Evolutionary conservation across 30 jellyfish, hydroid and myxozoan species (phyloP), one percentile per base, ranked within the genome.

Genomic region (Chrysaora quinquecirrha): DNA sequence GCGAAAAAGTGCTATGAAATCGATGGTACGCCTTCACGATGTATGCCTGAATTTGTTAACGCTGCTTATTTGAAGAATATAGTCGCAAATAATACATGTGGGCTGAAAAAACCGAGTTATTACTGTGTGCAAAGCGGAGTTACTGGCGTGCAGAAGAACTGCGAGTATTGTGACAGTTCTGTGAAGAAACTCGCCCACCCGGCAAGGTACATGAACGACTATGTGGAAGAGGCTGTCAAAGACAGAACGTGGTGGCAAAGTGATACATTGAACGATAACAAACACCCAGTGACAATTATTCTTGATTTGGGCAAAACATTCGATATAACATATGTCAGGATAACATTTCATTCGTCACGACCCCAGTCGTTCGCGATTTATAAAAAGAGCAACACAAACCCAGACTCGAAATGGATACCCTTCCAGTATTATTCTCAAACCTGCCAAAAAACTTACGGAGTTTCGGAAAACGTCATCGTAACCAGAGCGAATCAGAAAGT

Each of bases 11-110:
- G 97, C 58, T 89, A 87, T 24, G 84, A 77, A 73, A 95, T 75
- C 58, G 97, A 88, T 79, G 97, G 97, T 0, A 32, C 80, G 64
- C 90, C 94, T 0, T 90, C 95, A 49, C 89, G 99, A 9, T 95
- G 99, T 35, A 95, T 95, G 97, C 99, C 99, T 14, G 99, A 83
- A 71, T 95, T 95, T 64, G 97, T 77, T 43, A 95, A 95, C 73
- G 95, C 96, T 1, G 99, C 99, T 31, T 95, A 63, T 72, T 49
- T 66, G 83, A 88, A 85, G 61, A 85, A 78, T 48, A 85, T 95
- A 21, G 19, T 66, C 3, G 96, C 99, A 1, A 95, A 84, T 80
- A 95, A 88, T 64, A 95, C 99, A 0, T 95, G 99, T 64, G 99
- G 99, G 19, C 4, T 73, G 83, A 58, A 75, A 29, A 56, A 30